Evolutionary conservation across 2,888 invertebrate species (phyloP).

Genomic region (Watsonalla binaria): DNA sequence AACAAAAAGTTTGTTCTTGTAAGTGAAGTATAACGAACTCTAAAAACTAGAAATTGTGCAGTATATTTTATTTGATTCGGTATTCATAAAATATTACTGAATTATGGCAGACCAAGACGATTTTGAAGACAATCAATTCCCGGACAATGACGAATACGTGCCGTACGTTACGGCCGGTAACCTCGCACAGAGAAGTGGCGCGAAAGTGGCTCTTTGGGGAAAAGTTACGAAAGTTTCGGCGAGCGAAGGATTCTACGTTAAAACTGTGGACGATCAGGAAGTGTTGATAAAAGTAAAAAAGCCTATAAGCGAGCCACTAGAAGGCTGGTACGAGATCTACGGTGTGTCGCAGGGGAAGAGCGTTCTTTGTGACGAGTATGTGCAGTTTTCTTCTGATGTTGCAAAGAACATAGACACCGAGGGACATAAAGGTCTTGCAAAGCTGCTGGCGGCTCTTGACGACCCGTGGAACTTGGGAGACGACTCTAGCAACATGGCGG

Average conservation of each 20-base stretch:
- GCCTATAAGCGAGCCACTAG: constrained; percentile 60
- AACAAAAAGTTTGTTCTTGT: too few species aligned
- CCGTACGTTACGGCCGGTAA: constrained; percentile 71
- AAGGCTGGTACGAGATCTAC: constrained; percentile 72
- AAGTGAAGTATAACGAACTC: too few species aligned
- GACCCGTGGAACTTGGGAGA: constrained; percentile 74
- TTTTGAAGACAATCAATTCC: constrained; percentile 68
- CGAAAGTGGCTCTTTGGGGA: constrained; percentile 69
- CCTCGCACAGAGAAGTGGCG: constrained; percentile 64
- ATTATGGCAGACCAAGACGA: constrained; percentile 67
- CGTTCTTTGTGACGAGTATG: constrained; percentile 67
- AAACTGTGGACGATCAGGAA: constrained; percentile 70
- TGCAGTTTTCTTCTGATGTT: constrained; percentile 57
- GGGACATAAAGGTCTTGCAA: constrained; percentile 63
- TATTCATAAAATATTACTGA: neutral
- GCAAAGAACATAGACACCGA: constrained; percentile 62
- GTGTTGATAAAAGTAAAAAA: constrained; percentile 56
- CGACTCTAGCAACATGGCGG: constrained; percentile 37
- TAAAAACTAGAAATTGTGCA: neutral
- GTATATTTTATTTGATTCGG: neutral
- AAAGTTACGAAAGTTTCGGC: constrained; percentile 67
- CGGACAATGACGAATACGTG: constrained; percentile 69
- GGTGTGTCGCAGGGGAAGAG: constrained; percentile 68
- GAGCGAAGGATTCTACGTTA: constrained; percentile 65
- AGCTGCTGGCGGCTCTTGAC: constrained; percentile 59